phyloP scores from a whole-genome alignment of 2,113 vertebrate genomes.

The Melanocharis versteri region DNA sequence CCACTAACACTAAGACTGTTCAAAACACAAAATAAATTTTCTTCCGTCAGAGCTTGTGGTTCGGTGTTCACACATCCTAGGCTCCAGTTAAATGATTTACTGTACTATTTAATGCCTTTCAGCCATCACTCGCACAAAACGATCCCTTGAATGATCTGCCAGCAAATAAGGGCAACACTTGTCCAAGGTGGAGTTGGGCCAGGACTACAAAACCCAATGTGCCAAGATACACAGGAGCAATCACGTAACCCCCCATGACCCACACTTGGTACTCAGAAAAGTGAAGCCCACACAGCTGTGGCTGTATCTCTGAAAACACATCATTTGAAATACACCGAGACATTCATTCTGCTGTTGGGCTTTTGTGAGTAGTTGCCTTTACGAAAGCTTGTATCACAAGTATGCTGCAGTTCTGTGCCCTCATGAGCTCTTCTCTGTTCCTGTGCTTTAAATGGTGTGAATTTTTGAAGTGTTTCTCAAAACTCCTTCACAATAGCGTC shows the following conservation, averaged over 20 bases:
- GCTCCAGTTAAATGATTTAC: constrained; percentile 45
- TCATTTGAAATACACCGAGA: neutral
- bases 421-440: neutral
- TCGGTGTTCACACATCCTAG: constrained; percentile 36
- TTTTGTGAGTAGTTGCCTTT: neutral
- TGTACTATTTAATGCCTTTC: constrained; percentile 55
- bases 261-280: neutral
- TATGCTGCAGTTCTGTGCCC: neutral
- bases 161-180: constrained; percentile 8
- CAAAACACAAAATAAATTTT: constrained; percentile 35
- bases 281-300: neutral
- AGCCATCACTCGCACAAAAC: constrained; percentile 5
- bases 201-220: neutral
- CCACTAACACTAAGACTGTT: constrained; percentile 13
- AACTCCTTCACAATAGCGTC: neutral
- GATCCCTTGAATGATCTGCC: constrained; percentile 1
- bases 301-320: neutral
- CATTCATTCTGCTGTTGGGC: neutral
- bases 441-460: neutral
- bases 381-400: neutral
- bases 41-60: constrained; percentile 30
- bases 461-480: neutral
- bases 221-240: neutral
- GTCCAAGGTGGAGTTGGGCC: neutral
- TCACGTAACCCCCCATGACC: neutral